These are phyloP conservation scores for Ophion costatus DNA, from an alignment of 2,888 invertebrate species.

Conservation along the genomic window DNA sequence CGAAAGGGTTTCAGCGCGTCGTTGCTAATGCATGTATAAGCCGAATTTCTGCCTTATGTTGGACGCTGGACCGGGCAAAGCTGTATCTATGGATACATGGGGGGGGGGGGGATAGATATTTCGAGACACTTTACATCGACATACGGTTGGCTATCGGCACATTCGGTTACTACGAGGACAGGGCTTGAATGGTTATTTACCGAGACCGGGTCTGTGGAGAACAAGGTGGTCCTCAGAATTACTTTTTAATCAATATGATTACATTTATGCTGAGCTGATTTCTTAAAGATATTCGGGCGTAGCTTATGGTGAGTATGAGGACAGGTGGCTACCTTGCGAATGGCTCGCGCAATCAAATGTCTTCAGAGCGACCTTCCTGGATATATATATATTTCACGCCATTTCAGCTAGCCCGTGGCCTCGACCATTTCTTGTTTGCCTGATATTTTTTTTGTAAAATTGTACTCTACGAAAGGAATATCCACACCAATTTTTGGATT, in stretches of 20 bases:
- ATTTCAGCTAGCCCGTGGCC: no score
- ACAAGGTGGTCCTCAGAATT: neutral
- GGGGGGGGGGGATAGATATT: neutral
- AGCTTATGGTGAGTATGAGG: neutral
- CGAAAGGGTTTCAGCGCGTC: conserved; percentile 51
- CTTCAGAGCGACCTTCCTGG: neutral
- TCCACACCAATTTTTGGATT: no score
- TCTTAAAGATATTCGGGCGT: neutral
- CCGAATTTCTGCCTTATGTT: conserved; percentile 32
- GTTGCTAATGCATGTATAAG: conserved; percentile 43
- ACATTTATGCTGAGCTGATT: neutral
- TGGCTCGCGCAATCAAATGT: neutral
- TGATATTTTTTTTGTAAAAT: no score
- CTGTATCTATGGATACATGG: conserved; percentile 6
- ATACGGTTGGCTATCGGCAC: neutral
- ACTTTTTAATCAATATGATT: neutral
- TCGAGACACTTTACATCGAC: neutral
- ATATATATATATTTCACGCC: neutral
- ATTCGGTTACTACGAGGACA: neutral
- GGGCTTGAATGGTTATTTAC: neutral
- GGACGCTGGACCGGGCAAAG: neutral
- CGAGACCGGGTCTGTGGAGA: neutral
- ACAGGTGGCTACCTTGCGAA: neutral
- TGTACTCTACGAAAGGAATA: no score
- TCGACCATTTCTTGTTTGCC: no score